A percentile compares a stretch with the other conserved stretches of the same genome.
Evolutionary conservation across 2,113 vertebrate genomes (phyloP).

Genomic region (Hymenochirus boettgeri): DNA sequence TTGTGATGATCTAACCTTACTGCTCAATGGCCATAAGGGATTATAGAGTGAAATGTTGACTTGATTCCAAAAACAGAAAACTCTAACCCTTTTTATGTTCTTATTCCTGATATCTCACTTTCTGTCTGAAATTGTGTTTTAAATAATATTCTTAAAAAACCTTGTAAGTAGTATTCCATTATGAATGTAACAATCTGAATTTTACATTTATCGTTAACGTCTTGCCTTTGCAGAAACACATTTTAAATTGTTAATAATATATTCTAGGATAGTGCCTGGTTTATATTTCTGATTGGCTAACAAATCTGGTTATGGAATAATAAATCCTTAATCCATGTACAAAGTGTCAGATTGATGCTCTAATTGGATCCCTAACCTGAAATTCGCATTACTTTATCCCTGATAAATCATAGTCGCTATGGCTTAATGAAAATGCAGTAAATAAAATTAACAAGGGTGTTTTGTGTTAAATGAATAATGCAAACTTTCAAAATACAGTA

Average conservation of each 20-base stretch:
- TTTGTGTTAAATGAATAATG: constrained; percentile 29
- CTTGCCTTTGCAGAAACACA: background rate
- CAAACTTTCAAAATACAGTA: background rate
- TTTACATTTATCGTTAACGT: too few species aligned
- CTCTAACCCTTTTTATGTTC: too few species aligned
- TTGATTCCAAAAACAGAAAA: too few species aligned
- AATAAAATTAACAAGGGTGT: constrained; percentile 8
- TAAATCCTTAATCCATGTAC: background rate
- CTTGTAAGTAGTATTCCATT: background rate
- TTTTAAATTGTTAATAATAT: background rate
- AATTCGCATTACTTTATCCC: constrained; percentile 31
- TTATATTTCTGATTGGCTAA: constrained; percentile 37
- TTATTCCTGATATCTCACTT: too few species aligned
- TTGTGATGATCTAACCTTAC: background rate
- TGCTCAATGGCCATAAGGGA: constrained; percentile 13
- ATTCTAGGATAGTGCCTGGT: background rate
- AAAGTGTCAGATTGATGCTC: constrained; percentile 24
- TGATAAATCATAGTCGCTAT: constrained; percentile 16
- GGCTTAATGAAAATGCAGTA: constrained; percentile 15
- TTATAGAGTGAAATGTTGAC: background rate
- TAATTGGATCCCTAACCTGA: constrained; percentile 30
- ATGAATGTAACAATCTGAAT: too few species aligned
- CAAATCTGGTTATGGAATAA: constrained; percentile 15
- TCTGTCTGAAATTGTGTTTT: too few species aligned
- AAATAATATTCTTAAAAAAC: too few species aligned